A percentile compares a stretch with the other conserved stretches of the same genome.
Evolutionary conservation across 2,113 vertebrate species (phyloP).

Genomic region (Athene noctua): DNA sequence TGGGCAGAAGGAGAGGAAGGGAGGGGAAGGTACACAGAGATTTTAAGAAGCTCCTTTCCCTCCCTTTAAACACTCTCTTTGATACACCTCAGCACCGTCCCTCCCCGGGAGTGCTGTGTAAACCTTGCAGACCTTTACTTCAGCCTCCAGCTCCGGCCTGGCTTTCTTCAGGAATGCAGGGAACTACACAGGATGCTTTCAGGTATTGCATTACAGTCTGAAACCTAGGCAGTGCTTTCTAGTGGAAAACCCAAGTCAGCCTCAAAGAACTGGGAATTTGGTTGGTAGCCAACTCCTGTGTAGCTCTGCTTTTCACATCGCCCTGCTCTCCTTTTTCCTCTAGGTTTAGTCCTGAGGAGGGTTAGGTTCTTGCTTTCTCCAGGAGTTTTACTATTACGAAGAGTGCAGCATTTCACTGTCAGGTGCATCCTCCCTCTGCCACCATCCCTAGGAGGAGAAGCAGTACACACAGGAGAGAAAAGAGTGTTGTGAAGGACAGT

Average conservation of each 20-base stretch:
- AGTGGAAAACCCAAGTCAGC: slow-evolving; percentile 56
- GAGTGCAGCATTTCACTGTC: neutral
- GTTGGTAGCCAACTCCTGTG: neutral
- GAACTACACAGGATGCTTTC: slow-evolving; percentile 25
- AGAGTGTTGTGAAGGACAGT: slow-evolving; percentile 52
- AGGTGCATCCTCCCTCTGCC: neutral
- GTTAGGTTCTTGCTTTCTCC: neutral
- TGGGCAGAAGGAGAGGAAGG: slow-evolving; percentile 26
- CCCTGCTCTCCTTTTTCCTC: slow-evolving; percentile 10
- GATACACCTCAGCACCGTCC: neutral
- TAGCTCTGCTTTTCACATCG: slow-evolving; percentile 7
- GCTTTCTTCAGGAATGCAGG: slow-evolving; percentile 34
- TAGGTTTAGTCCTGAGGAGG: neutral
- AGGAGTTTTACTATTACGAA: neutral
- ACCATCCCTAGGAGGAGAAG: neutral
- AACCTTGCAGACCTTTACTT: neutral
- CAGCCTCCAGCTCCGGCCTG: neutral
- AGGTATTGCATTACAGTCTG: slow-evolving; percentile 23
- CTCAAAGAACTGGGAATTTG: slow-evolving; percentile 52
- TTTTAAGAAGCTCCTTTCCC: slow-evolving; percentile 24
- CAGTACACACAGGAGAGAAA: neutral
- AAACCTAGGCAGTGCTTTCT: neutral
- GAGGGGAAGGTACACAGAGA: slow-evolving; percentile 3
- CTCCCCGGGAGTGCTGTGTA: neutral
- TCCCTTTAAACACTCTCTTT: slow-evolving; percentile 34